Base-by-base conservation (phyloP, 2,113 vertebrate species). In the Pseudorhombus dupliciocellatus region DNA sequence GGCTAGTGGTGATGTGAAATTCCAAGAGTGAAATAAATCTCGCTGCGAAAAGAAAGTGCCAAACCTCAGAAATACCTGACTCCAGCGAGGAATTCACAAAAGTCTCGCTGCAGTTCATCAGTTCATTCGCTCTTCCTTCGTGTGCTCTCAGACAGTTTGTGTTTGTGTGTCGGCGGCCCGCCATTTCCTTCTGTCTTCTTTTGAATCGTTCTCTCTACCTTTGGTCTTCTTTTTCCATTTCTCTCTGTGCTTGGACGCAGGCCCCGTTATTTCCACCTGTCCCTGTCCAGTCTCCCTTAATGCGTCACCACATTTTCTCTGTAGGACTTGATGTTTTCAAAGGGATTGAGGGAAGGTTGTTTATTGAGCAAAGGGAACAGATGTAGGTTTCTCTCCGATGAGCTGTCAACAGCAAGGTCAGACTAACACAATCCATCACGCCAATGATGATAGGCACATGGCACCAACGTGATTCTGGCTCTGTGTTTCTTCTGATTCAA, bases 41-140 rank as follows among this genome's bases (percentile, higher is more conserved):
- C 62, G 70, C 86, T 80, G 70, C 59, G 67, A 81, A 4, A 66
- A 75, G 18, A 87, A 84, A 78, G 76, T n/a, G 85, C 79, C 87
- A 90, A 92, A 90, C 89, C 91, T 88, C 87, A 88, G 76, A 86
- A 81, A 88, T 88, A 84, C 80, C 67, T 67, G 58, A 87, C 75
- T 84, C 59, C 5, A 74, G 79, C 40, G 30, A 79, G 73, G 87
- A 91, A 90, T 84, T 75, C 2, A 8, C 25, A 54, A 77, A 87
- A 78, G 66, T 88, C 82, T 81, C 57, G 37, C 73, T 73, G 54
- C 69, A 71, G 50, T 75, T 67, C 66, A 71, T 77, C 56, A 58
- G 55, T 75, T 83, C 64, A 79, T 81, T 80, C 46, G 52, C 58
- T 10, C 60, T 70, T 46, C 10, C 57, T 50, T 70, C 11, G 14